Evolutionary conservation across 2,888 invertebrate species (phyloP).

Genomic region (Sesamia inferens): DNA sequence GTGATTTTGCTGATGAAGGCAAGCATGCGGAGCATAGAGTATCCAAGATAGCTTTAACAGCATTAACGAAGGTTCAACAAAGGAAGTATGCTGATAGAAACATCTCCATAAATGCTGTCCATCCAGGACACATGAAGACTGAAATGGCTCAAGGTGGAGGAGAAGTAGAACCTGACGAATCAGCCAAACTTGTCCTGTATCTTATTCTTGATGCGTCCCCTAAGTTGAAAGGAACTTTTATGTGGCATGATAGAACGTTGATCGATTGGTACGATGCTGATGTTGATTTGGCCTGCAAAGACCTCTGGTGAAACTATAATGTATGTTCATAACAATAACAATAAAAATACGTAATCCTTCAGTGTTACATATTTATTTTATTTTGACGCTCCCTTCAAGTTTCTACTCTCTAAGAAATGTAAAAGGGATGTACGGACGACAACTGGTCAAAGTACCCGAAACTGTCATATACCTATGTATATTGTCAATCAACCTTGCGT

Average conservation of each 20-base stretch:
- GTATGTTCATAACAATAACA: background rate
- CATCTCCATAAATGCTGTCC: slow-evolving; percentile 83
- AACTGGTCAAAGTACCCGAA: too few species aligned
- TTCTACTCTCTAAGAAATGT: too few species aligned
- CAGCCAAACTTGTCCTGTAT: slow-evolving; percentile 89
- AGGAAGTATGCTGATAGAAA: slow-evolving; percentile 77
- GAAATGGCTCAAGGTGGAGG: slow-evolving; percentile 89
- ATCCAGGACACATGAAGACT: slow-evolving; percentile 82
- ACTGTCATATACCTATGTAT: too few species aligned
- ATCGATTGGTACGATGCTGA: slow-evolving; percentile 91
- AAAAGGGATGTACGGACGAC: background rate
- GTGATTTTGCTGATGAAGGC: slow-evolving; percentile 84
- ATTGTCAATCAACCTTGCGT: too few species aligned
- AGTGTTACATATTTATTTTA: slow-evolving; percentile 15
- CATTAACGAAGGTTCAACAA: slow-evolving; percentile 82
- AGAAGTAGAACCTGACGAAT: slow-evolving; percentile 90
- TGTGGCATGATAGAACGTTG: slow-evolving; percentile 91
- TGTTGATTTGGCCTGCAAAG: slow-evolving; percentile 78
- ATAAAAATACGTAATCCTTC: background rate
- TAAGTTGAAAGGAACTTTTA: slow-evolving; percentile 91
- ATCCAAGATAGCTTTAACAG: slow-evolving; percentile 83
- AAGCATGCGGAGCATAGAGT: slow-evolving; percentile 86
- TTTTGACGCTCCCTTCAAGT: background rate
- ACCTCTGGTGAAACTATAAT: slow-evolving; percentile 67
- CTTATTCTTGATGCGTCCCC: slow-evolving; percentile 91